These are phyloP conservation scores for Apis laboriosa DNA, from an alignment of 1,140 invertebrate genomes.

Conservation along the genomic window DNA sequence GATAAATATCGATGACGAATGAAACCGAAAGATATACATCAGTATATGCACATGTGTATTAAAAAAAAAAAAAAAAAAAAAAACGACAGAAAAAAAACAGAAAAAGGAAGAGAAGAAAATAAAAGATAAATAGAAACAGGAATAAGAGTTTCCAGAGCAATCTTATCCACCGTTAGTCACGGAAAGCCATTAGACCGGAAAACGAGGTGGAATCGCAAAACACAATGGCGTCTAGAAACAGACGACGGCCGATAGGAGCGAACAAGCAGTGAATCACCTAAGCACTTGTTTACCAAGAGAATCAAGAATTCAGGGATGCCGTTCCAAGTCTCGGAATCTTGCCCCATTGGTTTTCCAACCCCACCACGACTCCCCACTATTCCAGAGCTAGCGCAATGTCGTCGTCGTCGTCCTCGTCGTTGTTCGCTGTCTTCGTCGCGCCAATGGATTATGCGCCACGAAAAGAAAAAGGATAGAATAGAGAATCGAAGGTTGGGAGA, in stretches of 20 bases:
- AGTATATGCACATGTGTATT: too few species aligned
- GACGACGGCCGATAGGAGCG: constrained; percentile 78
- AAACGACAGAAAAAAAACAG: too few species aligned
- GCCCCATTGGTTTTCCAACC: constrained; percentile 60
- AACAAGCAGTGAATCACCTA: constrained; percentile 80
- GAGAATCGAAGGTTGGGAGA: constrained; percentile 57
- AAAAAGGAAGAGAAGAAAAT: background rate
- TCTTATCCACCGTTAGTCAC: constrained; percentile 44
- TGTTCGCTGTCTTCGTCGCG: background rate
- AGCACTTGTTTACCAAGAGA: constrained; percentile 80
- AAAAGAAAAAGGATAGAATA: constrained; percentile 39
- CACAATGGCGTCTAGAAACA: constrained; percentile 78
- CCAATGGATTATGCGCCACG: background rate
- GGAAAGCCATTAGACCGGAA: constrained; percentile 77
- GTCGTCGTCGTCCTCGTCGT: constrained; percentile 1
- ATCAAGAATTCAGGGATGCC: constrained; percentile 77
- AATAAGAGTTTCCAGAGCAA: constrained; percentile 20
- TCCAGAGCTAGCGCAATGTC: constrained; percentile 30
- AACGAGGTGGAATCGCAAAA: constrained; percentile 75
- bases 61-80: too few species aligned
- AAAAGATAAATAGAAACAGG: constrained; percentile 33
- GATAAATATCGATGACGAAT: too few species aligned
- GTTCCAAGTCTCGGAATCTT: constrained; percentile 71
- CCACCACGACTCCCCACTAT: constrained; percentile 32
- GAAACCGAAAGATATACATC: too few species aligned